Base-by-base conservation (phyloP, 2,888 invertebrate species). In the Poecilus cupreus region DNA sequence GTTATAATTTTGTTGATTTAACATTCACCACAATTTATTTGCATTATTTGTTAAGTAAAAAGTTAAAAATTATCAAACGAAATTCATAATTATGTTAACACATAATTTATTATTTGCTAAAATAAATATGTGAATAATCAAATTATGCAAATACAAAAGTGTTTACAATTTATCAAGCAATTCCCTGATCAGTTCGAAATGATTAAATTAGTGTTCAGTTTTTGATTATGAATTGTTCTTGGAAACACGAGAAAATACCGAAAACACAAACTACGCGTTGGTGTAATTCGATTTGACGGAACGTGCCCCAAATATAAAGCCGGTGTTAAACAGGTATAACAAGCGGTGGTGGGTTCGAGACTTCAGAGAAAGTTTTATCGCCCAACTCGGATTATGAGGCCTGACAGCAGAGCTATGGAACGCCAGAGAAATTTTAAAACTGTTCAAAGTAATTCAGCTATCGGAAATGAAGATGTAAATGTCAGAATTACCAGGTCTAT, bases 271-370 rank as follows among this genome's bases (percentile, higher is more conserved):
- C 49, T 13, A 8, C 16, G 49, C 49, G 49, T 13, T 16, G 49
- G n/a, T 2, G 49, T 49, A 49, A 49, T 49, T 49, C 49, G 49
- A 49, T 49, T 49, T 49, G 49, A 49, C 49, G 16, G 49, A 49
- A 49, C 49, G 49, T 49, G 49, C 49, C 16, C 49, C 16, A 49
- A 49, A 49, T 49, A 49, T 6, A 49, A 49, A 49, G 49, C 16
- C 49, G 16, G 49, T 16, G 16, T 49, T 49, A 49, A 49, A 49
- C 49, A 13, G 49, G 16, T 16, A 49, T 49, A 49, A 49, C 49
- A 49, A 16, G 49, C 16, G 13, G 49, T n/a, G 16, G 5, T 13
- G 49, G 49, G n/a, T 49, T 13, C 18, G 16, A 49, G 16, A 49
- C 49, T 49, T 49, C 16, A n/a, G n/a, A n/a, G 8, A 49, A 49